Conservation (phyloP, 2,888 invertebrate species). For the Callyntrura sp. region DNA sequence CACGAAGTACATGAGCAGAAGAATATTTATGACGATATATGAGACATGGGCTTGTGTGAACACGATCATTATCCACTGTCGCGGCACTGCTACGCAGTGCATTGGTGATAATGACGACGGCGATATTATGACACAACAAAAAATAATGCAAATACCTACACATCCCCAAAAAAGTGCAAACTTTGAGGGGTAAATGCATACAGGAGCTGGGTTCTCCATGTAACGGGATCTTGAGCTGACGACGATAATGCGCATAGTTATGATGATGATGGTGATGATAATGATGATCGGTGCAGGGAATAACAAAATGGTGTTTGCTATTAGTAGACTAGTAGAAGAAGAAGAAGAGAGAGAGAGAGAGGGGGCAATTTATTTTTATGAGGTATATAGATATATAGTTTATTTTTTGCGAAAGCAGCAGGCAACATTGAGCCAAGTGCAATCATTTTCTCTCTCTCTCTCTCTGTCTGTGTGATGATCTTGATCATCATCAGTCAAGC, state of each 20-base stretch:
- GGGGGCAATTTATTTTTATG: constrained; percentile 38
- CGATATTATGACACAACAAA: constrained; percentile 42
- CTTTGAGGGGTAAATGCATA: background rate
- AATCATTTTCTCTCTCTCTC: constrained; percentile 4
- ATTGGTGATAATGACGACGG: constrained; percentile 19
- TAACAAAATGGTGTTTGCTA: constrained; percentile 15
- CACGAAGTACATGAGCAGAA: background rate
- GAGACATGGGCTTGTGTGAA: constrained; percentile 23
- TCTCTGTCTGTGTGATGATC: background rate
- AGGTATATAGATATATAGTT: background rate
- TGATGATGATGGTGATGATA: background rate
- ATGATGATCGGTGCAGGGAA: constrained; percentile 4
- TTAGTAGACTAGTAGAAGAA: background rate
- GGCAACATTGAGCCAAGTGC: constrained; percentile 14
- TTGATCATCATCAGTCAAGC: constrained; percentile 24
- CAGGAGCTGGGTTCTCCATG: constrained; percentile 27
- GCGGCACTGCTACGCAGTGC: background rate
- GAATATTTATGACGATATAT: background rate
- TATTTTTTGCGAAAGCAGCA: constrained; percentile 19
- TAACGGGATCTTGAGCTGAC: constrained; percentile 30
- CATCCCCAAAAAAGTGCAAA: background rate
- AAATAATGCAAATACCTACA: background rate
- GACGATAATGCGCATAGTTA: background rate
- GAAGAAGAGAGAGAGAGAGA: background rate
- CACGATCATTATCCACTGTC: constrained; percentile 16